phyloP scores from a whole-genome alignment of 2,888 invertebrate species.

The Gryllus longicercus region DNA sequence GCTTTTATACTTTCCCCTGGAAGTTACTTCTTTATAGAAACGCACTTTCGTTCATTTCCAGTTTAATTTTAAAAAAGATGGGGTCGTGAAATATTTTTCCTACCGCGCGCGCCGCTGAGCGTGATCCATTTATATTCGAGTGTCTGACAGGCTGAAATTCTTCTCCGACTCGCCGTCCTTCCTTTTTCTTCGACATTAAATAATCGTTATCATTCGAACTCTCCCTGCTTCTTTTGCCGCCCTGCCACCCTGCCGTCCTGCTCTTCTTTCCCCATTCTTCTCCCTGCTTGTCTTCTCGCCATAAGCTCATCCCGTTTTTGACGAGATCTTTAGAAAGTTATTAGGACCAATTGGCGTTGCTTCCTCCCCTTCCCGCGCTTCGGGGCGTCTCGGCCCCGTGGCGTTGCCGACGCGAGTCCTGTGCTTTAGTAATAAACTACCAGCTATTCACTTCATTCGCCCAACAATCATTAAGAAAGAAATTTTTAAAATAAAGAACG shows the following conservation, averaged over 20 bases:
- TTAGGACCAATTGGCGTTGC: conserved; percentile 32
- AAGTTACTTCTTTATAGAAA: neutral
- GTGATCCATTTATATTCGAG: neutral
- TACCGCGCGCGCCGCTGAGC: neutral
- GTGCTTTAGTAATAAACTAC: conserved; percentile 31
- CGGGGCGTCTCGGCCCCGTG: neutral
- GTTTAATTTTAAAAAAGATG: neutral
- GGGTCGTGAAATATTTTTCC: neutral
- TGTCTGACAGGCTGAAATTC: neutral
- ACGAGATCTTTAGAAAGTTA: conserved; percentile 34
- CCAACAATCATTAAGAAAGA: conserved; percentile 32
- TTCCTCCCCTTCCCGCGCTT: conserved; percentile 3
- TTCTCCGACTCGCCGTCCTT: neutral
- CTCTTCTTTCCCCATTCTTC: conserved; percentile 24
- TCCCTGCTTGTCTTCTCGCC: conserved; percentile 28
- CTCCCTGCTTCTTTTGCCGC: neutral
- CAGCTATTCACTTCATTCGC: conserved; percentile 30
- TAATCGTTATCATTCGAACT: conserved; percentile 23
- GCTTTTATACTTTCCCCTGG: too few species aligned
- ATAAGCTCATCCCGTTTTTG: conserved; percentile 31
- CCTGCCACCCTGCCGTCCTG: neutral
- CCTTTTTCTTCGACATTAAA: conserved; percentile 26
- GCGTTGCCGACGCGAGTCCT: neutral
- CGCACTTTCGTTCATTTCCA: neutral
- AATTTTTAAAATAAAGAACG: conserved; percentile 25